phyloP scores from a whole-genome alignment of 2,113 vertebrate genomes.

The Cynoglossus semilaevis region DNA sequence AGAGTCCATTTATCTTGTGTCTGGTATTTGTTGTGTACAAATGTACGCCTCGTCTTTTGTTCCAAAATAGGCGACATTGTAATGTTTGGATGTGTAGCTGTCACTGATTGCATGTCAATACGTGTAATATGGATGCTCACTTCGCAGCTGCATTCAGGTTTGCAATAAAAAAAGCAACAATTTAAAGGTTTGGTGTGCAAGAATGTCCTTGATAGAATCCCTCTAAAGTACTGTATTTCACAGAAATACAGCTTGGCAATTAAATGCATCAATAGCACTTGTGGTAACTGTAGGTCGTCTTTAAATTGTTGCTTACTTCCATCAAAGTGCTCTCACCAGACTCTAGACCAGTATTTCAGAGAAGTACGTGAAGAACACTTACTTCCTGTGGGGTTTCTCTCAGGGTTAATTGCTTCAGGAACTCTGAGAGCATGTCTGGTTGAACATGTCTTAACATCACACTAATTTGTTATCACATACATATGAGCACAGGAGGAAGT shows the following conservation, averaged over 20 bases:
- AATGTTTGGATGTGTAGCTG: too few relatives aligned
- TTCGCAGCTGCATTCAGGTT: too few relatives aligned
- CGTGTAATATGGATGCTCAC: background rate
- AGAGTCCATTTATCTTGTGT: background rate
- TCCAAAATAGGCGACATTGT: background rate
- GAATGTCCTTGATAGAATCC: too few relatives aligned
- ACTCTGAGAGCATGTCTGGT: slow-evolving; percentile 10
- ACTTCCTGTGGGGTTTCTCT: slow-evolving; percentile 30
- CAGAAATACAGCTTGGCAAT: too few relatives aligned
- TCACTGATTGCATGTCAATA: background rate
- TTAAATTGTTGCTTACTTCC: too few relatives aligned
- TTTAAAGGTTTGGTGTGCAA: background rate
- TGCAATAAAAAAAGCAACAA: background rate
- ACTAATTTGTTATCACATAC: slow-evolving; percentile 25
- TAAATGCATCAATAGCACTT: too few relatives aligned
- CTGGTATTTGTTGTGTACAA: slow-evolving; percentile 1
- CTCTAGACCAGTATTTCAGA: slow-evolving; percentile 16
- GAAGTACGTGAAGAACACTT: slow-evolving; percentile 17
- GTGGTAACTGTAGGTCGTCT: too few relatives aligned
- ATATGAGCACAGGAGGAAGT: slow-evolving; percentile 11
- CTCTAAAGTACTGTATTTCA: too few relatives aligned
- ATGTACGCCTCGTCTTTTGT: background rate
- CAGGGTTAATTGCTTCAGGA: slow-evolving; percentile 44
- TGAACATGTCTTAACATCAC: slow-evolving; percentile 19
- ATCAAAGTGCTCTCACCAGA: background rate